These are phyloP conservation scores for Pyrocoelia pectoralis DNA, from an alignment of 2,888 invertebrate genomes.

Conservation along the genomic window DNA sequence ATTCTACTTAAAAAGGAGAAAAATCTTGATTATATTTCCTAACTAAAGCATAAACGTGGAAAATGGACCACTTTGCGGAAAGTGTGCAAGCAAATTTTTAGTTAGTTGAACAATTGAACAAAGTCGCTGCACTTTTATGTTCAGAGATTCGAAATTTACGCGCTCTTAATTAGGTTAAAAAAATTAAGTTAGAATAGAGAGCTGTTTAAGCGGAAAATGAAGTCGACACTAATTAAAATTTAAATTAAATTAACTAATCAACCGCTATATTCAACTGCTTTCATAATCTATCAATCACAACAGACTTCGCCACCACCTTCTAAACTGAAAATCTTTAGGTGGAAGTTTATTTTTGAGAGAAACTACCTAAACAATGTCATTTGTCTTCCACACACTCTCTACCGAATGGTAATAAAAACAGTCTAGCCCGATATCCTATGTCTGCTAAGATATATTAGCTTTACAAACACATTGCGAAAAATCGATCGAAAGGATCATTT, in stretches of 20 bases:
- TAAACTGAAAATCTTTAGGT: neutral
- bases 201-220: neutral
- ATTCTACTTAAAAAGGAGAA: conserved; percentile 1
- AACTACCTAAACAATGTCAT: neutral
- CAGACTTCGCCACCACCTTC: too few relatives aligned
- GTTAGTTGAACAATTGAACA: neutral
- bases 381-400: neutral
- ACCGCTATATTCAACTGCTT: neutral
- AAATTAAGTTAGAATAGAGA: too few relatives aligned
- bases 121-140: too few relatives aligned
- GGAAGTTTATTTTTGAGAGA: neutral
- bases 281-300: neutral
- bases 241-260: neutral
- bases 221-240: neutral
- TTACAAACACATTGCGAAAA: neutral
- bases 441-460: neutral
- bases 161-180: neutral
- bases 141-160: too few relatives aligned
- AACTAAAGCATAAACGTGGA: neutral
- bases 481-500: too few relatives aligned
- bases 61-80: neutral
- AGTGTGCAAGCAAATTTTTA: neutral
- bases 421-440: neutral
- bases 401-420: neutral
- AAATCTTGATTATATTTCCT: neutral